Base-by-base conservation (phyloP, 2,113 vertebrate genomes). In the Podilymbus podiceps region DNA sequence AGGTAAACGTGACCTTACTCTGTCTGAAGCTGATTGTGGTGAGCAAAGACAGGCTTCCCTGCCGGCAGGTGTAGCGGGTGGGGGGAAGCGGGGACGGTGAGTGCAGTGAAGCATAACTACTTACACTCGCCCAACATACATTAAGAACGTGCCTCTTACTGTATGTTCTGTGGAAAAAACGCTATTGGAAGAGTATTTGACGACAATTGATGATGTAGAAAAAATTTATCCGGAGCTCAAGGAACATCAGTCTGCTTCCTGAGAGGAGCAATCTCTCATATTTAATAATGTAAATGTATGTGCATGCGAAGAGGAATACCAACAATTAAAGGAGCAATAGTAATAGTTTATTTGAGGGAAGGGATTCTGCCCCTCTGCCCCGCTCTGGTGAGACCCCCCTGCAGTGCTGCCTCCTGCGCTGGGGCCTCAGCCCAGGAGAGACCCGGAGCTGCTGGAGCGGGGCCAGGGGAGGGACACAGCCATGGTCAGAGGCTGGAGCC, bases 261-360 rank as follows among this genome's bases (percentile, higher is more conserved):
- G 14, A 72, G 12, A 68, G 3, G 0, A 56, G 8, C 3, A 64
- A 30, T 7, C 31, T 12, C 5, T 31, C 2, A 0, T 13, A 30
- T 52, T 60, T 30, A 44, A 22, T 7, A 5, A 1, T 7, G 3
- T 52, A 47, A 38, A 6, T 28, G 5, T 11, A 28, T 8, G 31
- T 2, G 0, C 21, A 69, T 14, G 11, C 35, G 21, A 82, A 64
- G 27, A 55, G 5, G 19, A 93, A 68, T 52, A 75, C 13, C 7
- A 76, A 11, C 24, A 63, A 52, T 10, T 35, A 40, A 7, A 25
- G 40, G 7, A 79, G 2, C 4, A 64, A 42, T 47, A 31, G 6
- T 23, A 63, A 42, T 4, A 33, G 4, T 33, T 72, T 38, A 53
- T 74, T 38, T 9, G 9, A 38, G 38, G 38, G 38, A 9, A 9